phyloP scores from a whole-genome alignment of 2,113 vertebrate genomes.

The Odontophorus gujanensis region DNA sequence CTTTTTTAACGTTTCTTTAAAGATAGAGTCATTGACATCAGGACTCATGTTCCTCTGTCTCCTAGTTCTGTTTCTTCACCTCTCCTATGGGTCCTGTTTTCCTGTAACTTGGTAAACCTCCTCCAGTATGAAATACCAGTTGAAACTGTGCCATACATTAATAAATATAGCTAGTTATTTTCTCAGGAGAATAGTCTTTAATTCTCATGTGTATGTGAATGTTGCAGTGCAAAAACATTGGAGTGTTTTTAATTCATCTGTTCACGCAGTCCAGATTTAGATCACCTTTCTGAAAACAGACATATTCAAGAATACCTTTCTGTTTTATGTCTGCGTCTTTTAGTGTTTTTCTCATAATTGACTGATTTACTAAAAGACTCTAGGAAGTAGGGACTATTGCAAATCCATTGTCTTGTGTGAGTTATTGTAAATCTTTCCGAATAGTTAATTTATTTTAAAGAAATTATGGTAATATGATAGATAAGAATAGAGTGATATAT shows the following conservation, averaged over 20 bases:
- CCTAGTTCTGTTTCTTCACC: background rate
- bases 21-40: background rate
- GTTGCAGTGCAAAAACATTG: background rate
- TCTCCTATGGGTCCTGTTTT: background rate
- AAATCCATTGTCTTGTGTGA: background rate
- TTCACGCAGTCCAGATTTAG: background rate
- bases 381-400: background rate
- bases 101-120: background rate
- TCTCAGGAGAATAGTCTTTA: background rate
- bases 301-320: background rate
- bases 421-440: background rate
- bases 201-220: background rate
- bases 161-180: background rate
- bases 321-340: background rate
- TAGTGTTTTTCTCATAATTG: background rate
- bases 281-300: background rate
- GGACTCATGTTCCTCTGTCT: background rate
- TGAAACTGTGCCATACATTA: background rate
- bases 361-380: background rate
- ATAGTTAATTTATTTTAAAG: background rate
- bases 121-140: background rate
- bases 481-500: background rate
- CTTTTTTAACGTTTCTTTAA: slow-evolving; percentile 41
- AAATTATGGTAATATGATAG: background rate
- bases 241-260: background rate